These are phyloP conservation scores for Nineta flava DNA, from an alignment of 2,888 invertebrate species.

Conservation along the genomic window DNA sequence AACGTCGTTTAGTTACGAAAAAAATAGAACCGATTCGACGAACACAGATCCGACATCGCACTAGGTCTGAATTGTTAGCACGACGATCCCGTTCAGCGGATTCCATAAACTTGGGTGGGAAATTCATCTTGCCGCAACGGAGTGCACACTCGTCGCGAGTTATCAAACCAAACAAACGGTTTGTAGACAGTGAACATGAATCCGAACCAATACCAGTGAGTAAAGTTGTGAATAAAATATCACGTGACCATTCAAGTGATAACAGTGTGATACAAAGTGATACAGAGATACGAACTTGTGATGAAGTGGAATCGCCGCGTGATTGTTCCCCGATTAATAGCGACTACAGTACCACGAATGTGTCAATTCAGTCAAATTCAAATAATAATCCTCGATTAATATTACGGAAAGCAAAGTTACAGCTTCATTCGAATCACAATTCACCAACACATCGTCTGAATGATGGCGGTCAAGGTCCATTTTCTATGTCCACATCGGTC, in stretches of 20 bases:
- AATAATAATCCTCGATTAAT: constrained; percentile 17
- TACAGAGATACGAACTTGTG: constrained; percentile 18
- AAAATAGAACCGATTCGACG: constrained; percentile 2
- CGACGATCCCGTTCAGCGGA: constrained; percentile 7
- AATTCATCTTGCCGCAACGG: constrained; percentile 63
- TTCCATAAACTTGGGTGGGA: constrained; percentile 29
- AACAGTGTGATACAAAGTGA: constrained; percentile 15
- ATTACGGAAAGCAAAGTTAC: constrained; percentile 49
- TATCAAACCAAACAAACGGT: constrained; percentile 76
- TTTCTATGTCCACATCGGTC: constrained; percentile 30
- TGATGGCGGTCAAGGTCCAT: constrained; percentile 45
- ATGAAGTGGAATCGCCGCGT: constrained; percentile 9
- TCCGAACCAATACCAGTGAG: background rate
- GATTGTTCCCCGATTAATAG: background rate
- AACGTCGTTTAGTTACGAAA: constrained; percentile 20
- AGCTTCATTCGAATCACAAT: constrained; percentile 32
- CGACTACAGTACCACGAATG: background rate
- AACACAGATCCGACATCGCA: background rate
- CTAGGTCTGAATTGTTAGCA: background rate
- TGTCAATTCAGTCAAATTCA: background rate
- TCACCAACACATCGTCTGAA: constrained; percentile 24
- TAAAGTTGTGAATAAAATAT: background rate
- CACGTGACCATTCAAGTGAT: background rate
- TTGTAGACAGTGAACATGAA: constrained; percentile 43
- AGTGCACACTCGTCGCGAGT: constrained; percentile 75